These are phyloP conservation scores for Thunnus thynnus DNA, from an alignment of 2,113 vertebrate species.

Conservation along the genomic window DNA sequence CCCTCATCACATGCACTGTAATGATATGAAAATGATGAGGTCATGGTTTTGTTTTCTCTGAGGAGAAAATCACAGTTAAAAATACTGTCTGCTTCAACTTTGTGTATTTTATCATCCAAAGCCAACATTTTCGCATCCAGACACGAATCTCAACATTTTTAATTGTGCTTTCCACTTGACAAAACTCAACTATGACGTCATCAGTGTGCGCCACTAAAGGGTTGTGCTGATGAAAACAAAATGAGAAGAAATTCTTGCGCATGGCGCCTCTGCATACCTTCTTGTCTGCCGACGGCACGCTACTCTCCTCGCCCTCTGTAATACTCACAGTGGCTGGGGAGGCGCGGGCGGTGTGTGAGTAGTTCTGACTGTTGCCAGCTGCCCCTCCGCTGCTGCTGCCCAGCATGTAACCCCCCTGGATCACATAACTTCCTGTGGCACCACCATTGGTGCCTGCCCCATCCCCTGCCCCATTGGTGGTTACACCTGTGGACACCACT, in stretches of 20 bases:
- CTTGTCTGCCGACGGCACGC: conserved; percentile 89
- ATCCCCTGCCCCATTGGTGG: conserved; percentile 82
- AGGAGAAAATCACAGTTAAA: conserved; percentile 81
- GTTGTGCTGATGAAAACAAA: conserved; percentile 69
- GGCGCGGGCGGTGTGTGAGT: conserved; percentile 92
- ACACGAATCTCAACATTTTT: conserved; percentile 53
- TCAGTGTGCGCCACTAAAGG: conserved; percentile 63
- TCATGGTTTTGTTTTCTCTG: conserved; percentile 75
- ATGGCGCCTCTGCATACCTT: conserved; percentile 87
- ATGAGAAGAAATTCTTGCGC: conserved; percentile 71
- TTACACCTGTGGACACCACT: conserved; percentile 71
- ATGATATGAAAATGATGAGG: conserved; percentile 82
- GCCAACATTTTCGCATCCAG: conserved; percentile 1
- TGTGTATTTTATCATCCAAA: background rate
- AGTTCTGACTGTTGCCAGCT: conserved; percentile 88
- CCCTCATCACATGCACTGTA: conserved; percentile 76
- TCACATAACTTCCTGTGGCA: conserved; percentile 89
- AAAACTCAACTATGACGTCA: conserved; percentile 76
- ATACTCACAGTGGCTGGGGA: conserved; percentile 95
- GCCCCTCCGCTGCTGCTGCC: conserved; percentile 79
- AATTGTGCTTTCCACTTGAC: conserved; percentile 78
- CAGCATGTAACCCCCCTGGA: conserved; percentile 95
- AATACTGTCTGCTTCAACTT: conserved; percentile 12
- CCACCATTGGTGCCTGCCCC: conserved; percentile 81
- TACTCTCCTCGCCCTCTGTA: conserved; percentile 88